Conservation (phyloP, 2,888 invertebrate genomes). For the Callimorpha dominula region DNA sequence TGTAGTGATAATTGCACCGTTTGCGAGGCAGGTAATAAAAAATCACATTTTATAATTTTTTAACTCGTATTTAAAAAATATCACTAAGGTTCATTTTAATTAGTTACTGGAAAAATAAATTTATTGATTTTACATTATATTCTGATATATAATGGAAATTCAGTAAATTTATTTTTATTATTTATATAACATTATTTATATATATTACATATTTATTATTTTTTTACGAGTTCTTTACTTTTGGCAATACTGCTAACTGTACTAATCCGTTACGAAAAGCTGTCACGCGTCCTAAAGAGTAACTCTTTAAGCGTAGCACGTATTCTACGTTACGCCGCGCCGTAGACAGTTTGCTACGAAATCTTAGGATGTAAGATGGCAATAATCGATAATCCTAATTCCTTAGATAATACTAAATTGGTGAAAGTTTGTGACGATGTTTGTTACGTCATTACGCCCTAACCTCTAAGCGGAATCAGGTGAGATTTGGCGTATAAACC, state of each 20-base stretch:
- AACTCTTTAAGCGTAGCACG: slow-evolving; percentile 16
- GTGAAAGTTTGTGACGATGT: not conserved
- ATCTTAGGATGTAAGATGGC: not conserved
- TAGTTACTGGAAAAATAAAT: not conserved
- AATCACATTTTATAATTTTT: no score
- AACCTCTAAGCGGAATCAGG: not conserved
- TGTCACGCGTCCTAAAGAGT: not conserved
- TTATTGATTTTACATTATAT: not conserved
- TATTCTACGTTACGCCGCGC: slow-evolving; percentile 18
- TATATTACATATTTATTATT: no score
- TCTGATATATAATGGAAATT: no score
- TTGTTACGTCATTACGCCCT: not conserved
- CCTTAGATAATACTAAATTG: not conserved
- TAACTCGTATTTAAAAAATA: no score
- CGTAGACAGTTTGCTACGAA: slow-evolving; percentile 18
- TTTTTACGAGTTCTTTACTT: no score
- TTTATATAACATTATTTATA: no score
- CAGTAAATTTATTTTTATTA: no score
- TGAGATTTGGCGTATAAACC: not conserved
- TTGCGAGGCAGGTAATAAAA: no score
- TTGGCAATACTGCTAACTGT: not conserved
- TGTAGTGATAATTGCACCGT: no score
- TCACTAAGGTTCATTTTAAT: no score
- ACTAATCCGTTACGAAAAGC: slow-evolving; percentile 3
- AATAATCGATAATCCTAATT: not conserved